phyloP scores from a whole-genome alignment of 2,888 invertebrate genomes.

The Aethes cnicana region DNA sequence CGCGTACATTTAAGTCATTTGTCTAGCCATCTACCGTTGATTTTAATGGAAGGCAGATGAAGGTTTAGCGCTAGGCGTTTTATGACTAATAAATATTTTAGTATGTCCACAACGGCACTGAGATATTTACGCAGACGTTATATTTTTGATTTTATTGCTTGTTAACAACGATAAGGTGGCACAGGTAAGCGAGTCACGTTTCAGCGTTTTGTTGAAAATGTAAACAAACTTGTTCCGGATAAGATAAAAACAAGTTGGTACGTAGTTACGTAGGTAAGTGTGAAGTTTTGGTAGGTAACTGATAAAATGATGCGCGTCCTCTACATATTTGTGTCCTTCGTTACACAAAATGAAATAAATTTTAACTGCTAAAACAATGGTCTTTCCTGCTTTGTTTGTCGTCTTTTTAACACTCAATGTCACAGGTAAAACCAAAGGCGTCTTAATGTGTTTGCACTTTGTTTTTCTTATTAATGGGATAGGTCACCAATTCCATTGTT shows the following conservation, averaged over 20 bases:
- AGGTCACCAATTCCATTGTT: too few relatives aligned
- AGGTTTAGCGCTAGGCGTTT: slow-evolving; percentile 19
- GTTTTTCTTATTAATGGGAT: too few relatives aligned
- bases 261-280: slow-evolving; percentile 43
- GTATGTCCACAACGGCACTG: slow-evolving; percentile 6
- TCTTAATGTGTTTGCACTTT: too few relatives aligned
- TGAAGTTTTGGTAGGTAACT: slow-evolving; percentile 52
- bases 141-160: slow-evolving; percentile 72
- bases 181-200: slow-evolving; percentile 75
- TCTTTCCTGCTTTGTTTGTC: background rate
- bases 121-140: slow-evolving; percentile 50
- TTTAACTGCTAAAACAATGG: slow-evolving; percentile 6
- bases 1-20: slow-evolving; percentile 61
- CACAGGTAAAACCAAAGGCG: too few relatives aligned
- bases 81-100: slow-evolving; percentile 12
- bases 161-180: slow-evolving; percentile 73
- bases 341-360: slow-evolving; percentile 4
- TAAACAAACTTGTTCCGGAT: slow-evolving; percentile 81
- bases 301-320: slow-evolving; percentile 43
- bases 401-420: too few relatives aligned
- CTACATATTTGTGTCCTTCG: slow-evolving; percentile 18
- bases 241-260: slow-evolving; percentile 68
- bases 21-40: slow-evolving; percentile 48
- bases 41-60: slow-evolving; percentile 31
- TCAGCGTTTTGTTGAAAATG: slow-evolving; percentile 75